A percentile compares a stretch with the other conserved stretches of the same genome.
Conservation (phyloP, 2,888 invertebrate genomes). For the Temnothorax rugatulus region DNA sequence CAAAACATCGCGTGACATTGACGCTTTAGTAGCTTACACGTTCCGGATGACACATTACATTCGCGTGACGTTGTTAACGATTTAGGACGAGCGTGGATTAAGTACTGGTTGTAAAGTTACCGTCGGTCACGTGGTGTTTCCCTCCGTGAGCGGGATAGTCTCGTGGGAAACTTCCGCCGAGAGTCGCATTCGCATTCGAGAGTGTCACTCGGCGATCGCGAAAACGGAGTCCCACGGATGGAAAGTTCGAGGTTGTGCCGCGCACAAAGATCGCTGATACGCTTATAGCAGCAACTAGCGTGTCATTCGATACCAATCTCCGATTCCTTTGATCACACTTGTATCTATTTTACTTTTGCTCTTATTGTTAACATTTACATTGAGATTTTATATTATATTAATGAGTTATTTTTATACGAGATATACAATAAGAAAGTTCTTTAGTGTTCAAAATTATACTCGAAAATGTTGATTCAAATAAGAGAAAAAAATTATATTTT, state of each 20-base stretch:
- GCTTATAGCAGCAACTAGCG: slow-evolving; percentile 6
- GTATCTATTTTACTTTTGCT: neutral
- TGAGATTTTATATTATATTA: neutral
- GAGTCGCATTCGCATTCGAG: slow-evolving; percentile 43
- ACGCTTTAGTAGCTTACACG: slow-evolving; percentile 8
- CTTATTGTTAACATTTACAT: neutral
- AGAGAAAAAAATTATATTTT: neutral
- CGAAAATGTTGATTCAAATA: neutral
- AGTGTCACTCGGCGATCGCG: slow-evolving; percentile 49
- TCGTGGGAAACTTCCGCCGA: slow-evolving; percentile 54
- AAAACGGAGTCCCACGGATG: slow-evolving; percentile 47
- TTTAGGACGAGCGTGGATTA: slow-evolving; percentile 42
- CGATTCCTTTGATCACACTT: neutral
- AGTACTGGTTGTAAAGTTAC: slow-evolving; percentile 43
- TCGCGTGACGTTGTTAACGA: slow-evolving; percentile 46
- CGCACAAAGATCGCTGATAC: slow-evolving; percentile 34
- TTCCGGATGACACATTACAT: slow-evolving; percentile 28
- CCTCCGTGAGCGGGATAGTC: slow-evolving; percentile 35
- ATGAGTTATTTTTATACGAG: neutral
- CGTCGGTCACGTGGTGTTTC: slow-evolving; percentile 48
- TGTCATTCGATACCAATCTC: slow-evolving; percentile 24
- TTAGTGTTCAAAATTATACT: neutral
- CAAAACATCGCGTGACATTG: slow-evolving; percentile 25
- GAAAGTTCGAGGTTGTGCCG: slow-evolving; percentile 44
- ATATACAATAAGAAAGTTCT: too few relatives aligned